Percentiles rank a stretch among this genome's conserved stretches.
phyloP scores from a whole-genome alignment of 23 tunicate genomes.

The Styela clava region DNA sequence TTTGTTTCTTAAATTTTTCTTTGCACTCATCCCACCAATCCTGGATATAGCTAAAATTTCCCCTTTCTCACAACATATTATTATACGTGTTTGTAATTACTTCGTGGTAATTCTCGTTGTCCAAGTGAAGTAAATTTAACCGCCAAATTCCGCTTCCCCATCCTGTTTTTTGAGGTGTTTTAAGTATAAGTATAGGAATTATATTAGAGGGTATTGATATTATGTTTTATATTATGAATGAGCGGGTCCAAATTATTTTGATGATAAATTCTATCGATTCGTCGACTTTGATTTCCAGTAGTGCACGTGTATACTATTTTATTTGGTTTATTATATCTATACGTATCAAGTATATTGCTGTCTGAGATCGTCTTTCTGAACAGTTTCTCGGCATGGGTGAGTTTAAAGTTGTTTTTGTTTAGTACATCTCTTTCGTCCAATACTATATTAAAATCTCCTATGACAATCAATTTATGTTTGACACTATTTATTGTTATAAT shows the following conservation, averaged over 20 bases:
- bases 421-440: background rate
- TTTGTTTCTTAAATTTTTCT: background rate
- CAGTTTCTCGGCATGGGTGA: background rate
- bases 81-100: background rate
- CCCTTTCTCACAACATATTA: background rate
- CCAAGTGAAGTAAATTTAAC: background rate
- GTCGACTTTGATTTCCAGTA: background rate
- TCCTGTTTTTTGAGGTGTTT: background rate
- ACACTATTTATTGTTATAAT: background rate
- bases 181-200: background rate
- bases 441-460: background rate
- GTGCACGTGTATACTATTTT: conserved; percentile 21
- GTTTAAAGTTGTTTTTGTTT: background rate
- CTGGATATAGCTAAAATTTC: background rate
- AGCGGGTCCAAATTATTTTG: background rate
- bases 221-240: background rate
- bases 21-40: background rate
- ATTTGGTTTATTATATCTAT: background rate
- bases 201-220: too few relatives aligned
- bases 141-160: conserved; percentile 4
- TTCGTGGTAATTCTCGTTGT: background rate
- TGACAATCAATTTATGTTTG: background rate
- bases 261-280: conserved; percentile 25
- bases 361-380: background rate
- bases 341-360: background rate